Evolutionary conservation across 1,140 invertebrate species (phyloP).

Genomic region (Thaumatotibia leucotreta): DNA sequence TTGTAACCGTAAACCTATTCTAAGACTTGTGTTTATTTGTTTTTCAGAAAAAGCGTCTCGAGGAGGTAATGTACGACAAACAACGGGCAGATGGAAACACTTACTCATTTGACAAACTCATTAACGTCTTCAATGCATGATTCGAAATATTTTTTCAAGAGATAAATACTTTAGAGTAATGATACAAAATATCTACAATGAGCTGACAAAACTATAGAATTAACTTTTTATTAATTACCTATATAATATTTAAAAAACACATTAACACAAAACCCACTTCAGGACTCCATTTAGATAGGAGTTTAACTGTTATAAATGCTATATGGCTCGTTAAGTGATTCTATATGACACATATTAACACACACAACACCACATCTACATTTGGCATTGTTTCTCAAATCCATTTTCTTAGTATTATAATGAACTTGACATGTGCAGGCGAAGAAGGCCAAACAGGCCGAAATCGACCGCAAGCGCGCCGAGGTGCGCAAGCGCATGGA

Average conservation of each 20-base stretch:
- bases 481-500: conserved; percentile 97
- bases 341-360: conserved; percentile 11
- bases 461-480: conserved; percentile 95
- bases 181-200: too few species aligned
- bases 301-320: too few species aligned
- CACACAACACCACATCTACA: conserved; percentile 1
- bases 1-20: background rate
- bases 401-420: conserved; percentile 23
- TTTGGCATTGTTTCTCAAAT: background rate
- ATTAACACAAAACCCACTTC: too few species aligned
- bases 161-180: too few species aligned
- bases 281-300: too few species aligned
- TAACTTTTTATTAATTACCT: too few species aligned
- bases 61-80: conserved; percentile 68
- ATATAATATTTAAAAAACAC: too few species aligned
- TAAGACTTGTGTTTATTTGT: conserved; percentile 48
- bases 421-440: conserved; percentile 77
- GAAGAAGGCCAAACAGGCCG: conserved; percentile 96
- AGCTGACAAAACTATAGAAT: too few species aligned
- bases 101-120: too few species aligned
- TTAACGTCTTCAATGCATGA: too few species aligned
- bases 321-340: too few species aligned
- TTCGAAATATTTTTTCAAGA: too few species aligned
- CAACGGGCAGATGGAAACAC: background rate
- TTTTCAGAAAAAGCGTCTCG: conserved; percentile 77